phyloP scores from a whole-genome alignment of 30 jellyfish, hydroid and myxozoan genomes.

The Sanderia malayensis region DNA sequence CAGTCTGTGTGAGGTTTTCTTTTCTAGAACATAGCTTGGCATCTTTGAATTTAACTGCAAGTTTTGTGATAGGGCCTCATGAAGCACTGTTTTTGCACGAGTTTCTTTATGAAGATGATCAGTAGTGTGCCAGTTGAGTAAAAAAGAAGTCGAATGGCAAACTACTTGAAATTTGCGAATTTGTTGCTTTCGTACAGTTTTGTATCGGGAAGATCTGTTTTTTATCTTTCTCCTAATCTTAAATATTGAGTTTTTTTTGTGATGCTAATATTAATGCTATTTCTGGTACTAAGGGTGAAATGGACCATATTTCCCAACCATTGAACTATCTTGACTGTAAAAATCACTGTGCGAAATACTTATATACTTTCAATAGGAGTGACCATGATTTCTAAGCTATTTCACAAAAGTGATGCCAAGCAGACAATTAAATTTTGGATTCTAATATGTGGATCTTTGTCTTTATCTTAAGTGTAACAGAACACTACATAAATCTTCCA shows the following conservation, averaged over 20 bases:
- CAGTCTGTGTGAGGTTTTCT: constrained; percentile 21
- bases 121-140: constrained; percentile 7
- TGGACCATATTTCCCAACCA: constrained; percentile 6
- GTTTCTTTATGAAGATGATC: constrained; percentile 9
- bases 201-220: constrained; percentile 1
- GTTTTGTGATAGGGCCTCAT: constrained; percentile 25
- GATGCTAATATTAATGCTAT: constrained; percentile 4
- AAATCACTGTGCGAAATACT: not conserved
- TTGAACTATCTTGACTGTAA: constrained; percentile 7
- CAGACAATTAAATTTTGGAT: constrained; percentile 10
- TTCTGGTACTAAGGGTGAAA: constrained; percentile 8
- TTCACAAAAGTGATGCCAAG: constrained; percentile 14
- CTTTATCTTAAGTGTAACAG: not conserved
- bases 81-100: constrained; percentile 26
- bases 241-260: not conserved
- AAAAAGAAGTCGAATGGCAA: constrained; percentile 13
- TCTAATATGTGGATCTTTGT: not conserved
- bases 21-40: constrained; percentile 31
- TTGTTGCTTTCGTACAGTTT: constrained; percentile 6
- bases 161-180: not conserved
- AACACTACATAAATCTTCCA: not conserved
- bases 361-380: not conserved
- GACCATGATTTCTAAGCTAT: not conserved
- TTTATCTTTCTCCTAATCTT: constrained; percentile 11
- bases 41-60: constrained; percentile 26